Evolutionary conservation across 1,140 invertebrate genomes (phyloP), one percentile per base, ranked within the genome.

Genomic region (Drosophila busckii): DNA sequence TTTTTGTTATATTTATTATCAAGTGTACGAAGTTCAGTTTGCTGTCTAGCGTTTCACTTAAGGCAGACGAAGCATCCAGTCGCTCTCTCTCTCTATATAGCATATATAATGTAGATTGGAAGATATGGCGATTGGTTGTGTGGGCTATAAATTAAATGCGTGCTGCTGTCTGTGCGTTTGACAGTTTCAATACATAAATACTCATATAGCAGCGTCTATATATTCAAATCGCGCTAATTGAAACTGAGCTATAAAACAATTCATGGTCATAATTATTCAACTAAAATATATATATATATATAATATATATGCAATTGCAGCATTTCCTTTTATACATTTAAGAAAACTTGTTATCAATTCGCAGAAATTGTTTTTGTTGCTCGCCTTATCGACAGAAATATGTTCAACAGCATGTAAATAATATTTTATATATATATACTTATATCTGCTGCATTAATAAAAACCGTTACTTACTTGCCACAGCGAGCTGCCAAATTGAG

Each of bases 1-100:
- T 5, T 12, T 19, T 7, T 4, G 6, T 19, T 10, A 13, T 19
- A 12, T 34, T 4, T n/a, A 23, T 60, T 54, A 60, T 60, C 56
- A 29, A 19, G n/a, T 19, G 49, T 54, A 29, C 49, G 49, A 54
- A 52, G 49, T 54, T 53, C 56, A 44, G 0, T 49, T 28, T 54
- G 20, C 40, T 46, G 49, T 54, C 56, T 60, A 53, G 56, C 19
- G 15, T 54, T 46, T 60, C 56, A 60, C 40, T 53, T 45, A 45
- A 53, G 16, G 19, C 16, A 23, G 8, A 3, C n/a, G n/a, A n/a
- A n/a, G n/a, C n/a, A n/a, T n/a, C n/a, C n/a, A n/a, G n/a, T n/a
- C n/a, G n/a, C n/a, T n/a, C n/a, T n/a, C n/a, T n/a, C n/a, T n/a
- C n/a, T n/a, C n/a, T n/a, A n/a, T n/a, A n/a, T n/a, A n/a, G n/a